Conservation (phyloP, 1,140 invertebrate genomes). For the Trachymyrmex septentrionalis region DNA sequence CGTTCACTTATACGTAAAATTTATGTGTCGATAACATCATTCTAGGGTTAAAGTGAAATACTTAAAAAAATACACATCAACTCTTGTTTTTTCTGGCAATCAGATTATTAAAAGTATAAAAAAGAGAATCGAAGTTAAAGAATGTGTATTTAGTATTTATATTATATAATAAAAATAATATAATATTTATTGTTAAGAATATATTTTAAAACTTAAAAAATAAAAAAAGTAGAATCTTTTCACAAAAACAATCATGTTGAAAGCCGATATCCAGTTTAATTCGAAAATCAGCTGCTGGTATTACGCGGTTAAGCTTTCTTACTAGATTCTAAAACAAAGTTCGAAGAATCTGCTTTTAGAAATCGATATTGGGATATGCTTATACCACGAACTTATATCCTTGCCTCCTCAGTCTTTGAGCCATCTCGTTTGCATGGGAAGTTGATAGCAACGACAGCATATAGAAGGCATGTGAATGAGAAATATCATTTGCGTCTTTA, state of each 20-base stretch:
- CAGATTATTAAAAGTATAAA: not conserved
- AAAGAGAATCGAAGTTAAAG: not conserved
- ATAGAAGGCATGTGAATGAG: not conserved
- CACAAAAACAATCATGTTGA: not conserved
- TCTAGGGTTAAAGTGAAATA: not conserved
- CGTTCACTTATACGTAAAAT: no score
- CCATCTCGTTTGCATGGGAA: conserved; percentile 21
- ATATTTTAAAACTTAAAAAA: not conserved
- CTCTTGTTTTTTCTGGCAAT: not conserved
- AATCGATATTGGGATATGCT: conserved; percentile 10
- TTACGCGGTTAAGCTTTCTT: conserved; percentile 17
- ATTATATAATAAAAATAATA: not conserved
- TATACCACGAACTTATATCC: conserved; percentile 47
- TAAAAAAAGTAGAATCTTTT: not conserved
- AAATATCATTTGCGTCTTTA: not conserved
- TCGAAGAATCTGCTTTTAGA: not conserved
- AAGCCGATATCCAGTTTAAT: not conserved
- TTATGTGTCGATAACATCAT: no score
- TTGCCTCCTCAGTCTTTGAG: conserved; percentile 3
- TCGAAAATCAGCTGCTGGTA: not conserved
- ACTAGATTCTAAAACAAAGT: conserved; percentile 34
- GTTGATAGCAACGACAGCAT: not conserved
- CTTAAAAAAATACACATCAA: not conserved
- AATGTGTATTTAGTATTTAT: not conserved
- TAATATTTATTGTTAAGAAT: not conserved